Evolutionary conservation across 2,113 vertebrate species (phyloP).

Genomic region (Apeltes quadracus): DNA sequence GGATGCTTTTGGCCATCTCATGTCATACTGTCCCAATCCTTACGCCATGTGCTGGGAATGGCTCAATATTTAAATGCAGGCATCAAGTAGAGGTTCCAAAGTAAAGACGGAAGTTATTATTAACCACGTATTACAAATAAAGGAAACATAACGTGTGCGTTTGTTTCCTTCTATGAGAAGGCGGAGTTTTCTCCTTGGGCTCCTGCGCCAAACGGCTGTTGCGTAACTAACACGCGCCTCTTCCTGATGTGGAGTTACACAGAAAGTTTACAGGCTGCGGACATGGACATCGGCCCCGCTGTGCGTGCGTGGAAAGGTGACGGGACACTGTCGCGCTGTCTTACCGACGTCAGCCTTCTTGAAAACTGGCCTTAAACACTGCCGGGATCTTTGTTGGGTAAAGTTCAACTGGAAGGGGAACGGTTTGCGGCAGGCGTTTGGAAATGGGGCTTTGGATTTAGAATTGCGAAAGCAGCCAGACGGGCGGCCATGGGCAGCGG

Average conservation of each 20-base stretch:
- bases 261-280: conserved; percentile 28
- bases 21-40: conserved; percentile 6
- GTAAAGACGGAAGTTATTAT: conserved; percentile 9
- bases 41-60: background rate
- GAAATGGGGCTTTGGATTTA: conserved; percentile 25
- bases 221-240: conserved; percentile 65
- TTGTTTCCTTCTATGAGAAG: conserved; percentile 52
- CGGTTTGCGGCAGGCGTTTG: conserved; percentile 5
- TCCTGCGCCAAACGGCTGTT: conserved; percentile 63
- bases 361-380: conserved; percentile 28
- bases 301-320: background rate
- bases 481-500: conserved; percentile 74
- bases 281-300: conserved; percentile 3
- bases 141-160: conserved; percentile 38
- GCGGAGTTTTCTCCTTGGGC: conserved; percentile 67
- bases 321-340: background rate
- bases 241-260: conserved; percentile 44
- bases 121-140: conserved; percentile 15
- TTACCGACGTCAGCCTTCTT: conserved; percentile 11
- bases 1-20: conserved; percentile 13
- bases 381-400: conserved; percentile 38
- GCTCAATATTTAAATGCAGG: background rate
- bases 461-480: background rate
- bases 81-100: background rate
- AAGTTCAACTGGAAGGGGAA: conserved; percentile 41